Base-by-base conservation (phyloP, 2,888 invertebrate genomes). In the Agrotis puta region DNA sequence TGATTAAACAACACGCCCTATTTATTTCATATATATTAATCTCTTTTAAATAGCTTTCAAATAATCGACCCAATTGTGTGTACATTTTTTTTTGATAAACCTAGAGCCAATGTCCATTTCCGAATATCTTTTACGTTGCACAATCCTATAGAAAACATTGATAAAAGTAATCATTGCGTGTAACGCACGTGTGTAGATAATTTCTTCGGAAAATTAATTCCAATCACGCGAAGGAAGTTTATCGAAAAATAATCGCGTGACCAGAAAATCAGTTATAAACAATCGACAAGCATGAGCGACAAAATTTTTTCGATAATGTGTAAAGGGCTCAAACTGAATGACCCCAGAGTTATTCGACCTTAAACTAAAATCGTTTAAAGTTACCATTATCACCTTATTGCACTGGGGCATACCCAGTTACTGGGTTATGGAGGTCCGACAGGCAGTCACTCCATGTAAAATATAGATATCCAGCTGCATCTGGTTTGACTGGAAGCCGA, bases 161-260 rank as follows among this genome's bases (percentile, higher is more conserved):
- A 78, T 66, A 69, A 67, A 65, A 62, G n/a, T 14, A 39, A 20
- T 22, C 13, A 43, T 56, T 59, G 58, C 43, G 48, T 62, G 20
- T 33, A 27, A 6, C 11, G 20, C 67, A 67, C 61, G 70, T 75
- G 58, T 67, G 18, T 43, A 51, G 54, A 79, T 70, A 68, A 63
- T 33, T 58, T 11, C 18, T 47, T 67, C 70, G 59, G 62, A 64
- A 58, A 74, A 63, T 62, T 16, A 53, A 48, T 72, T 64, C 45
- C 47, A 54, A 62, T 62, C 67, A 56, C 61, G 70, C 16, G 70
- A 70, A 75, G 50, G n/a, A 53, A 33, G 45, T 47, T 47, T 58
- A 58, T 63, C 54, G 50, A 39, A 14, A 47, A 57, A 62, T 20
- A 48, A 45, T 77, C 48, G 53, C 45, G 16, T 73, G 50, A 33